Conservation (phyloP, 37 sponge, comb jelly and placozoan species). For the Haliclona indistincta region DNA sequence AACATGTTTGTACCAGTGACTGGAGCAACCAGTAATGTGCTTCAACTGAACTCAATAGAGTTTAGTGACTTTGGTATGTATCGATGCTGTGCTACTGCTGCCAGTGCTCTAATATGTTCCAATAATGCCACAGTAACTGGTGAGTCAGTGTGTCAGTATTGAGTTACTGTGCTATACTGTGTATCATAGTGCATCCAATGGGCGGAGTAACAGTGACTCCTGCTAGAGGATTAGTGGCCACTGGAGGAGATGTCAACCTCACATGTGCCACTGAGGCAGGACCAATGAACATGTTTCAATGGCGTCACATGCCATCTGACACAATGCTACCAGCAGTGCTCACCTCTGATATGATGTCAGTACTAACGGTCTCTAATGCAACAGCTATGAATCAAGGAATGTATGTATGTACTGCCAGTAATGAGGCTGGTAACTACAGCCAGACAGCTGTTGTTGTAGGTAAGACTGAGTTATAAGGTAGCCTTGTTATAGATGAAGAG, state of each 20-base stretch:
- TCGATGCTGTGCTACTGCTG: background rate
- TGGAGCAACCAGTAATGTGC: too few relatives aligned
- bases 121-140: conserved; percentile 4
- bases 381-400: background rate
- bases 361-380: too few relatives aligned
- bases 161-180: background rate
- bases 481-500: too few relatives aligned
- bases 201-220: conserved; percentile 14
- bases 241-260: background rate
- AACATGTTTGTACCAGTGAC: background rate
- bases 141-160: background rate
- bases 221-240: background rate
- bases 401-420: too few relatives aligned
- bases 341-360: too few relatives aligned
- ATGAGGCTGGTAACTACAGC: too few relatives aligned
- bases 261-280: background rate
- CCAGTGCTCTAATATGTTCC: background rate
- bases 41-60: background rate
- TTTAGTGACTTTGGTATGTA: background rate
- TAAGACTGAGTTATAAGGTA: too few relatives aligned
- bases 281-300: conserved; percentile 9
- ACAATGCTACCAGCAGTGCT: too few relatives aligned
- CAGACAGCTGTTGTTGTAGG: too few relatives aligned
- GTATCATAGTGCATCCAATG: background rate
- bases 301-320: too few relatives aligned